Conservation (phyloP, 92 coral and sea anemone species). For the Meandrina meandrites region DNA sequence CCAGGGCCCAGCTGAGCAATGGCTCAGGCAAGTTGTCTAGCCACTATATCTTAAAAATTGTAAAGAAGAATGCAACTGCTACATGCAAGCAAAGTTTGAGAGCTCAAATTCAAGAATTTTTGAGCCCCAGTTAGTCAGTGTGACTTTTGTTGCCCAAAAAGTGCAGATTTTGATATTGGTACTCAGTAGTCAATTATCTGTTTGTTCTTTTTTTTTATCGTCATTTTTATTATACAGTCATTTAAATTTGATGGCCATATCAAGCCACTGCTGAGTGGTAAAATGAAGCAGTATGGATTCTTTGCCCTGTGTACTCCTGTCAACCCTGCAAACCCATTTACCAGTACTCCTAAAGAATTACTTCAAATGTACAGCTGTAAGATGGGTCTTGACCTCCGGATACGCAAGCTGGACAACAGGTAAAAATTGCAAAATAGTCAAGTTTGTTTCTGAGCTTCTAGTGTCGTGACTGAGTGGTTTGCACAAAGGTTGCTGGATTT, state of each 20-base stretch:
- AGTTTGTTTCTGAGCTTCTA: background rate
- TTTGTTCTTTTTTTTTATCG: background rate
- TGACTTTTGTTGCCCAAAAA: no score
- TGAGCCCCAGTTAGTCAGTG: background rate
- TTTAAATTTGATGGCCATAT: constrained; percentile 79
- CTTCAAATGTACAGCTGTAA: constrained; percentile 68
- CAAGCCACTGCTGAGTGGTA: constrained; percentile 53
- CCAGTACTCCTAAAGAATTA: constrained; percentile 60
- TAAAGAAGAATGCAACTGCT: no score
- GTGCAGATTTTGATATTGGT: background rate
- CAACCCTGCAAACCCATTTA: constrained; percentile 41
- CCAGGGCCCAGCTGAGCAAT: no score
- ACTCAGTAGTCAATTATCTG: background rate
- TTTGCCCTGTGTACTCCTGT: constrained; percentile 82
- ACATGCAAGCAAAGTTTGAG: no score
- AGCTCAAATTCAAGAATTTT: no score
- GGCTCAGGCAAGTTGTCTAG: no score
- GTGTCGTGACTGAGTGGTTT: background rate
- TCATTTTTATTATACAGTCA: constrained; percentile 36
- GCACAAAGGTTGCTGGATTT: no score
- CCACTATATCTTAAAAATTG: no score
- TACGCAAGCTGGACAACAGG: constrained; percentile 74
- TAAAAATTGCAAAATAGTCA: constrained; percentile 15
- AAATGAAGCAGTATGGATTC: constrained; percentile 67
- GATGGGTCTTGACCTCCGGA: constrained; percentile 64